Percentiles rank a stretch among this genome's conserved stretches.
Conservation (phyloP, 1,140 invertebrate genomes). For the Ericerus pela region DNA sequence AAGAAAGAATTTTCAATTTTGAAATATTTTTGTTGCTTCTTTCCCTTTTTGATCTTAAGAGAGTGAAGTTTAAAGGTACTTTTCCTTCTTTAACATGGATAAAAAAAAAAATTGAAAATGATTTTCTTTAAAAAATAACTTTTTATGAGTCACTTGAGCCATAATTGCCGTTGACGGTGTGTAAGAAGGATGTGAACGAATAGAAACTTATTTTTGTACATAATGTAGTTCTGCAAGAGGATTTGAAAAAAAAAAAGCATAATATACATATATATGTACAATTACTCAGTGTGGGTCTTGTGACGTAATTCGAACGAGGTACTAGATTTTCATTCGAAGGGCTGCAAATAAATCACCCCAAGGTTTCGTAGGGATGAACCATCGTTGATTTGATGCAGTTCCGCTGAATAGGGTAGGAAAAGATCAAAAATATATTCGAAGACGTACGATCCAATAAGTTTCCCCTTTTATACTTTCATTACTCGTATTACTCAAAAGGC, state of each 20-base stretch:
- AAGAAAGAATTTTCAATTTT: slow-evolving; percentile 3
- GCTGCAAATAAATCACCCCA: slow-evolving; percentile 8
- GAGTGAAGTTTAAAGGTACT: too few relatives aligned
- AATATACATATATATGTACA: too few relatives aligned
- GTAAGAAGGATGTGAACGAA: background rate
- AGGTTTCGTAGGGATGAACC: background rate
- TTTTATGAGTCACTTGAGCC: slow-evolving; percentile 6
- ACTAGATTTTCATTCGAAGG: slow-evolving; percentile 4
- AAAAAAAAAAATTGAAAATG: too few relatives aligned
- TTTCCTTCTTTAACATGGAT: too few relatives aligned
- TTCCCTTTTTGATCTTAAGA: too few relatives aligned
- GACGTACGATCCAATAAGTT: background rate
- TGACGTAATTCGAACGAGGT: background rate
- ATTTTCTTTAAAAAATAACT: slow-evolving; percentile 2
- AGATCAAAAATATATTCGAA: background rate
- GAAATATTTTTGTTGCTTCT: background rate
- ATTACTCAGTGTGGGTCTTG: slow-evolving; percentile 4
- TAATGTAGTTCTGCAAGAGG: too few relatives aligned
- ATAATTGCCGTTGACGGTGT: slow-evolving; percentile 1
- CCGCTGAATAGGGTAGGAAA: background rate
- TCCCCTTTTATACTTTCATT: slow-evolving; percentile 6
- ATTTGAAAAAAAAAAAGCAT: too few relatives aligned
- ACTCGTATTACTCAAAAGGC: slow-evolving; percentile 10
- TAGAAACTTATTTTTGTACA: too few relatives aligned
- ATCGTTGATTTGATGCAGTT: background rate